A percentile compares a stretch with the other conserved stretches of the same genome.
Conservation (phyloP, 64 coral and sea anemone genomes). For the Platygyra sinensis region DNA sequence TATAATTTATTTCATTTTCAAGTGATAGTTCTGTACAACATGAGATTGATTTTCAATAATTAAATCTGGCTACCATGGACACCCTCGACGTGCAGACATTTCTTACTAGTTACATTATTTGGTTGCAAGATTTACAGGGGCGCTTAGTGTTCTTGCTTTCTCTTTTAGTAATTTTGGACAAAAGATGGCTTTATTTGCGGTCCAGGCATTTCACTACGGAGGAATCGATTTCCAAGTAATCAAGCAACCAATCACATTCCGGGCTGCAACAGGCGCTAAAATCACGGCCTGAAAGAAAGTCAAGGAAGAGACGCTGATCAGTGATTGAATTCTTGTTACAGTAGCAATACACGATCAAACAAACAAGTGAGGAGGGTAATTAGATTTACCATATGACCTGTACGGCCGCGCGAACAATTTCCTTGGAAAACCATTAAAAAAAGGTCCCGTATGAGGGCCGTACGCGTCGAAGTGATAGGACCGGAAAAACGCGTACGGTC, state of each 20-base stretch:
- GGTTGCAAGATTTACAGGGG: background rate
- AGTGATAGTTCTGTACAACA: slow-evolving; percentile 33
- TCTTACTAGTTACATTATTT: background rate
- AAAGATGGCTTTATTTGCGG: slow-evolving; percentile 56
- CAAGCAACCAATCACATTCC: slow-evolving; percentile 81
- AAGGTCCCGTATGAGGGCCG: too few species aligned
- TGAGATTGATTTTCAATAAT: background rate
- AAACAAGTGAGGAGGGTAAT: too few species aligned
- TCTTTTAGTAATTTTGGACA: background rate
- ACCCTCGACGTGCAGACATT: background rate
- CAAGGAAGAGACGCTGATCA: background rate
- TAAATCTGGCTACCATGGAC: background rate
- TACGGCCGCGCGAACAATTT: too few species aligned
- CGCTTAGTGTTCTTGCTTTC: background rate
- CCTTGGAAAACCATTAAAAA: too few species aligned
- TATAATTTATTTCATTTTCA: background rate
- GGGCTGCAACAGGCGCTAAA: slow-evolving; percentile 85
- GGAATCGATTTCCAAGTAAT: slow-evolving; percentile 84
- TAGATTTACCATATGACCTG: too few species aligned
- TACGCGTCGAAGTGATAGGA: too few species aligned
- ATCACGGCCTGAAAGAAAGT: slow-evolving; percentile 19
- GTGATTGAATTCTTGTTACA: background rate
- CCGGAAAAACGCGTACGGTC: too few species aligned
- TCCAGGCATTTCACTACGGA: slow-evolving; percentile 89
- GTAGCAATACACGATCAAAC: too few species aligned